These are phyloP conservation scores for Mellilla xanthometata DNA, from an alignment of 2,888 invertebrate genomes.

Conservation along the genomic window DNA sequence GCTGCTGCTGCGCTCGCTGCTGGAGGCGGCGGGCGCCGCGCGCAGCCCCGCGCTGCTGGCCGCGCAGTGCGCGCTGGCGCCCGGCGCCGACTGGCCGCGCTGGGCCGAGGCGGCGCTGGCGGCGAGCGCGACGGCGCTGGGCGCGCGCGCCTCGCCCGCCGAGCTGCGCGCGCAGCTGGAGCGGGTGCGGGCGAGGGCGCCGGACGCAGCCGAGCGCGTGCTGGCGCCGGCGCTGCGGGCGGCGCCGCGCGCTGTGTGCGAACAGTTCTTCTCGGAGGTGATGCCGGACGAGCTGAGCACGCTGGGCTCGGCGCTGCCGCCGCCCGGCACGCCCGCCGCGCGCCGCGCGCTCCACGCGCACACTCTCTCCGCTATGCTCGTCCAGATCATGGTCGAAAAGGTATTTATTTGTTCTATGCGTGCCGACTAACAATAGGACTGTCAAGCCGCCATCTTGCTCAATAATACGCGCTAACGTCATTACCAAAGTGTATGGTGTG, in stretches of 20 bases:
- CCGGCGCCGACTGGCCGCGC: constrained; percentile 23
- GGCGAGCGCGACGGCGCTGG: neutral
- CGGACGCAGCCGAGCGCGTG: constrained; percentile 30
- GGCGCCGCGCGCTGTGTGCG: constrained; percentile 43
- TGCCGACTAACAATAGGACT: no score
- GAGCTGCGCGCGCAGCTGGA: neutral
- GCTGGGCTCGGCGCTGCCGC: constrained; percentile 27
- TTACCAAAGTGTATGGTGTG: no score
- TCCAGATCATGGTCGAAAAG: constrained; percentile 9
- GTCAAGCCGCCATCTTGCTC: no score
- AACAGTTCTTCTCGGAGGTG: constrained; percentile 46
- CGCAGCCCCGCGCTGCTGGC: neutral
- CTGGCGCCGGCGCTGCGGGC: constrained; percentile 58
- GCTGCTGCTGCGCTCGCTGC: constrained; percentile 9
- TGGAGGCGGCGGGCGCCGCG: constrained; percentile 5
- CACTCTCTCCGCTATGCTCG: constrained; percentile 3
- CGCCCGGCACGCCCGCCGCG: constrained; percentile 29
- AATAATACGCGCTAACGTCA: no score
- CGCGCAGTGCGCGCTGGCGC: neutral
- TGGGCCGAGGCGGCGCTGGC: constrained; percentile 1
- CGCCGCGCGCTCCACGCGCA: constrained; percentile 13
- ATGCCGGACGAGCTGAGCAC: constrained; percentile 34
- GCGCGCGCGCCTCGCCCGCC: constrained; percentile 25
- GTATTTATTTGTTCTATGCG: no score
- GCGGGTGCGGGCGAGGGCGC: neutral